These are phyloP conservation scores for Xiphophorus birchmanni DNA, from an alignment of 2,797 vertebrate genomes.

Conservation along the genomic window DNA sequence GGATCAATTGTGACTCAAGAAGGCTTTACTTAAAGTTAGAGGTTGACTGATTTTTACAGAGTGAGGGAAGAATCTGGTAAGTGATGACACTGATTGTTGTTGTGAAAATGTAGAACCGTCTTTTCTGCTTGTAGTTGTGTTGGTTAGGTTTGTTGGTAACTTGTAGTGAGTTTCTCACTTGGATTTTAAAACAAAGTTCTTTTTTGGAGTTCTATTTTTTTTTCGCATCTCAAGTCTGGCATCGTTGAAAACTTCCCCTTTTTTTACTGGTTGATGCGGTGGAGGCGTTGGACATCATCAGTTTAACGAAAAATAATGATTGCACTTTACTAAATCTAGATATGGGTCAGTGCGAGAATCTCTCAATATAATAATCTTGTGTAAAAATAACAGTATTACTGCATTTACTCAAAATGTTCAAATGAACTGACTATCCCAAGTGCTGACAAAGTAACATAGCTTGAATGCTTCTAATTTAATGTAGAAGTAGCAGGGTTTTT, in stretches of 20 bases:
- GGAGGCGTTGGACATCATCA: background rate
- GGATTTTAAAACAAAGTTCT: background rate
- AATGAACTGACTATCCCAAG: too few species aligned
- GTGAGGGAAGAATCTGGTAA: constrained; percentile 12
- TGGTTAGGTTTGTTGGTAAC: background rate
- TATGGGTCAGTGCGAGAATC: background rate
- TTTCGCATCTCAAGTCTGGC: background rate
- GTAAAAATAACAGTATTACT: background rate
- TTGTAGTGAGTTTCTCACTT: background rate
- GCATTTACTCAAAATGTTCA: background rate
- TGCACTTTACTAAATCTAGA: background rate
- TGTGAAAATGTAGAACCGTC: background rate
- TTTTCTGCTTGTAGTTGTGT: background rate
- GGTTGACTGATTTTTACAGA: background rate
- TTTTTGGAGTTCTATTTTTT: constrained; percentile 6
- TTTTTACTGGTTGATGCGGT: background rate
- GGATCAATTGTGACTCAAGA: background rate
- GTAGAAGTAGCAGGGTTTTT: background rate
- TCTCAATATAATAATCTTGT: background rate
- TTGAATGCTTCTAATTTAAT: background rate
- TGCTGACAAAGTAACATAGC: too few species aligned
- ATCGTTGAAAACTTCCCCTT: constrained; percentile 26
- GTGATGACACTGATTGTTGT: background rate
- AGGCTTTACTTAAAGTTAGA: background rate
- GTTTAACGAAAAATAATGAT: background rate